These are phyloP conservation scores for Pherbina coryleti DNA, from an alignment of 2,888 invertebrate species.

Conservation along the genomic window DNA sequence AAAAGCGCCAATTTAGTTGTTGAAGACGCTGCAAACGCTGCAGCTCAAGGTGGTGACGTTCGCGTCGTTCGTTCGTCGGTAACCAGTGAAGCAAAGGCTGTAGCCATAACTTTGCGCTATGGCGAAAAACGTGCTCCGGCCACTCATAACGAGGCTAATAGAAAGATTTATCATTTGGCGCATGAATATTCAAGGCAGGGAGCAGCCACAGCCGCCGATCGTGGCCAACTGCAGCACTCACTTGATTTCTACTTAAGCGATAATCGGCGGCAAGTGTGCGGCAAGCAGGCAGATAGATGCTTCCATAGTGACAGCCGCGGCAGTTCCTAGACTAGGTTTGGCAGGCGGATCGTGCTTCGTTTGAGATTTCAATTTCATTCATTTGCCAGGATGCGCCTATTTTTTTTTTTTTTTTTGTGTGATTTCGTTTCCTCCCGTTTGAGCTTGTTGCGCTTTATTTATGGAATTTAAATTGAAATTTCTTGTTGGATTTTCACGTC, in stretches of 20 bases:
- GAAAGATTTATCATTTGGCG: slow-evolving; percentile 61
- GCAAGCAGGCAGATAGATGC: slow-evolving; percentile 1
- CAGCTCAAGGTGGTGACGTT: slow-evolving; percentile 3
- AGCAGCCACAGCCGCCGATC: slow-evolving; percentile 18
- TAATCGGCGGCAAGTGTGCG: slow-evolving; percentile 34
- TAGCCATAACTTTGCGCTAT: background rate
- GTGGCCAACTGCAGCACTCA: background rate
- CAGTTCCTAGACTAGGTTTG: background rate
- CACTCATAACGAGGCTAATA: slow-evolving; percentile 58
- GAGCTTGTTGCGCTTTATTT: slow-evolving; percentile 13
- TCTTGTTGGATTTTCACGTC: slow-evolving; percentile 36
- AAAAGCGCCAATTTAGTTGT: slow-evolving; percentile 32
- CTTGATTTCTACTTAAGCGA: slow-evolving; percentile 48
- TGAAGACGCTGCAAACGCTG: background rate
- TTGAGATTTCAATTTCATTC: slow-evolving; percentile 35
- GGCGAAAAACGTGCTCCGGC: slow-evolving; percentile 22
- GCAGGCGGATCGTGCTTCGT: slow-evolving; percentile 25
- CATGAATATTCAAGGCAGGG: slow-evolving; percentile 35
- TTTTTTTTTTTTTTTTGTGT: background rate
- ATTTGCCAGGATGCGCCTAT: slow-evolving; percentile 27
- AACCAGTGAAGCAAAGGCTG: background rate
- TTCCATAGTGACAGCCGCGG: background rate
- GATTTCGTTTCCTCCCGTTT: background rate
- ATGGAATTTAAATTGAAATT: slow-evolving; percentile 36
- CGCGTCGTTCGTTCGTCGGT: background rate